These are phyloP conservation scores for Volucella inflata DNA, from an alignment of 2,888 invertebrate genomes.

Conservation along the genomic window DNA sequence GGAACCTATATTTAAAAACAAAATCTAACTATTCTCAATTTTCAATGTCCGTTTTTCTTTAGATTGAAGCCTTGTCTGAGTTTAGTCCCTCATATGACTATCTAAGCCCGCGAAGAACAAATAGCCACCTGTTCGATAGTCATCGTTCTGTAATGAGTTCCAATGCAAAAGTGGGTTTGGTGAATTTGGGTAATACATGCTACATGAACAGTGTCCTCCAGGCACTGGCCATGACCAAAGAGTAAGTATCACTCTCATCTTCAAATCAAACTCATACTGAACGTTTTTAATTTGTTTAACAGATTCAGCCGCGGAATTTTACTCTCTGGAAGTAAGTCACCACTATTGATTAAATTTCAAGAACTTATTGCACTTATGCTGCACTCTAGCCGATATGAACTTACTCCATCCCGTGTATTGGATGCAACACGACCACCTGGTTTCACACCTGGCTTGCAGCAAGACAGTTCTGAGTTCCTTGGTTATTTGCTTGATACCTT, in stretches of 20 bases:
- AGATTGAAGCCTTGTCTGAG: constrained; percentile 83
- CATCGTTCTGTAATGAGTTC: constrained; percentile 74
- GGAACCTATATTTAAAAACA: neutral
- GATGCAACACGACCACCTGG: constrained; percentile 90
- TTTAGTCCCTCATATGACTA: constrained; percentile 84
- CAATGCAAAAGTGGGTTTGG: constrained; percentile 87
- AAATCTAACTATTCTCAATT: neutral
- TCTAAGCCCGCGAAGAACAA: constrained; percentile 81
- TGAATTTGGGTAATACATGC: constrained; percentile 94
- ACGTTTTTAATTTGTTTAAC: neutral
- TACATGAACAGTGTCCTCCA: constrained; percentile 95
- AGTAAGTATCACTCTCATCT: constrained; percentile 84
- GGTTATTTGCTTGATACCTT: constrained; percentile 86
- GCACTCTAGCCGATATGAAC: constrained; percentile 87
- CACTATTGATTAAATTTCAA: constrained; percentile 88
- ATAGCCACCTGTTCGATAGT: constrained; percentile 76
- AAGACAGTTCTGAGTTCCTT: constrained; percentile 94
- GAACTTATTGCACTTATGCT: constrained; percentile 89
- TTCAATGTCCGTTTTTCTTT: constrained; percentile 5
- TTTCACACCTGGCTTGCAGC: constrained; percentile 91
- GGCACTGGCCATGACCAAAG: constrained; percentile 91
- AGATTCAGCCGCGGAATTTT: constrained; percentile 89
- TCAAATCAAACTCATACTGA: neutral
- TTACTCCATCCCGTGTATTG: constrained; percentile 90
- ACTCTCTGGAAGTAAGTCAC: constrained; percentile 84